Conservation (phyloP, 2,797 vertebrate genomes). For the Sitta carolinensis region DNA sequence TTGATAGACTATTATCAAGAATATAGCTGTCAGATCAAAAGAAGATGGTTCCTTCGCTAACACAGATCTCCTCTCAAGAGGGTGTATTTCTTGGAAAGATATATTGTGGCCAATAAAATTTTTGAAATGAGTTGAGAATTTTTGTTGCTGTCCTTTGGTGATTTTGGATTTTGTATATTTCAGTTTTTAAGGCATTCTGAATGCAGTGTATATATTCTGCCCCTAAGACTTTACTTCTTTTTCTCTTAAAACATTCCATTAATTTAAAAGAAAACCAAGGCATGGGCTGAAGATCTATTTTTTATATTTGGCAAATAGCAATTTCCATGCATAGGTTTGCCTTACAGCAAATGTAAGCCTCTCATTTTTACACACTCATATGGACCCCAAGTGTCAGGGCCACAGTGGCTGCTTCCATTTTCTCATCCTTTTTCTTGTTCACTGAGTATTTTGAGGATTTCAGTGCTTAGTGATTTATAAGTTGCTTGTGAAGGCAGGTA, state of each 20-base stretch:
- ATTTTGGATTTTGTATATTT: neutral
- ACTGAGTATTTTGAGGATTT: neutral
- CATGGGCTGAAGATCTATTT: neutral
- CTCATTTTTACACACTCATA: neutral
- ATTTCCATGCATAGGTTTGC: constrained; percentile 22
- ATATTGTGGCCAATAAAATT: neutral
- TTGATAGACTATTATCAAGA: neutral
- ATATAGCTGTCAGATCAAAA: neutral
- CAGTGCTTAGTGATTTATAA: neutral
- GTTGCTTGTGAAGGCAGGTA: neutral
- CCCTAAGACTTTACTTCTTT: neutral
- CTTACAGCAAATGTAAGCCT: constrained; percentile 27
- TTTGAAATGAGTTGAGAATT: neutral
- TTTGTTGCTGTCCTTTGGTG: neutral
- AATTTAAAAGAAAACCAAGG: constrained; percentile 18
- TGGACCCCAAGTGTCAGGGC: neutral
- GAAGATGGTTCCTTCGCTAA: neutral
- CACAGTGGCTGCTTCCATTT: neutral
- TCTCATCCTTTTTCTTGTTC: neutral
- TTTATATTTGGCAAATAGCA: neutral
- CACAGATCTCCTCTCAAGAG: neutral
- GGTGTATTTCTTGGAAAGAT: neutral
- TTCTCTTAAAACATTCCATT: neutral
- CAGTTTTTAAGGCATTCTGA: neutral
- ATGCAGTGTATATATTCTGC: neutral